Evolutionary conservation across 2,113 vertebrate genomes (phyloP).

Genomic region (Corvus moneduloides): DNA sequence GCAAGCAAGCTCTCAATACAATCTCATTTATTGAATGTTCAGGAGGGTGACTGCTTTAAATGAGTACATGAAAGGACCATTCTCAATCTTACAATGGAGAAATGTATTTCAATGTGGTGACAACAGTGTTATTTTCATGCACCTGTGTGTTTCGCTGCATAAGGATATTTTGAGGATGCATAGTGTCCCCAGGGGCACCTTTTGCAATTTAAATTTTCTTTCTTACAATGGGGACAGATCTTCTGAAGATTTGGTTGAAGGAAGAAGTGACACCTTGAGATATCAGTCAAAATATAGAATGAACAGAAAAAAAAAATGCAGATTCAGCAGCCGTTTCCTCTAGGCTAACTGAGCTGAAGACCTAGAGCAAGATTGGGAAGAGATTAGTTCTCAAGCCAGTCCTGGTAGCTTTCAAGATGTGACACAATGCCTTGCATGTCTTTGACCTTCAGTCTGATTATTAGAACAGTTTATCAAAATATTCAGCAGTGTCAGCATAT

Average conservation of each 20-base stretch:
- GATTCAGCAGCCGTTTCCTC: neutral
- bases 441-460: neutral
- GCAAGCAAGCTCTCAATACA: neutral
- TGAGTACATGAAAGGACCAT: neutral
- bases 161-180: neutral
- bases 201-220: constrained; percentile 14
- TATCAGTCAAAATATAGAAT: neutral
- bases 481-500: neutral
- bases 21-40: neutral
- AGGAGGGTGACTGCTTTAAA: neutral
- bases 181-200: neutral
- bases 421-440: neutral
- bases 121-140: neutral
- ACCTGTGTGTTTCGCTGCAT: neutral
- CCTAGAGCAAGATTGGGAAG: neutral
- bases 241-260: neutral
- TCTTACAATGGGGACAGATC: neutral
- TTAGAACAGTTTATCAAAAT: neutral
- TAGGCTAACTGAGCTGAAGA: neutral
- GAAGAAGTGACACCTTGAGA: neutral
- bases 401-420: neutral
- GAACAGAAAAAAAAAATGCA: neutral
- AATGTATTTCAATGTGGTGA: neutral
- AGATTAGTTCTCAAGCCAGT: neutral
- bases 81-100: neutral